A percentile compares a stretch with the other conserved stretches of the same genome.
phyloP scores from a whole-genome alignment of 2,797 vertebrate species.

The Lithobates sylvaticus region DNA sequence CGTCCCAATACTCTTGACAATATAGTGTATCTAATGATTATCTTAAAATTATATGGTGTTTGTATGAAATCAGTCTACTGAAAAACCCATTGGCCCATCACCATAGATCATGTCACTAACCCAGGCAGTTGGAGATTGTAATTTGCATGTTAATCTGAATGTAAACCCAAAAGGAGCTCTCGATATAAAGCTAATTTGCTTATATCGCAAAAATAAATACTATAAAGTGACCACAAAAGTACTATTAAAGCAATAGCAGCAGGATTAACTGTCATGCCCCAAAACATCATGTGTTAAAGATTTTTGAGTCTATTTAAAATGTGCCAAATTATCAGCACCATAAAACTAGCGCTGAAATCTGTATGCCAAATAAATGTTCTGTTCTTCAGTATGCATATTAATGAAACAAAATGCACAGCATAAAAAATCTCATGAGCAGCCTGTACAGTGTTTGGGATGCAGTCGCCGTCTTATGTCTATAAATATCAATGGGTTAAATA shows the following conservation, averaged over 20 bases:
- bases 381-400: background rate
- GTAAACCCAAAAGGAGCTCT: too few species aligned
- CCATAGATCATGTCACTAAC: background rate
- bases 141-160: too few species aligned
- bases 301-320: background rate
- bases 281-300: background rate
- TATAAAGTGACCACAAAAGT: too few species aligned
- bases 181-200: too few species aligned
- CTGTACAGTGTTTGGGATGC: background rate
- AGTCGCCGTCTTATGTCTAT: background rate
- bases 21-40: too few species aligned
- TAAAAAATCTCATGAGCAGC: background rate
- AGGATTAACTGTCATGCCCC: too few species aligned
- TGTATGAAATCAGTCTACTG: background rate
- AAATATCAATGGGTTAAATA: conserved; percentile 26
- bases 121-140: too few species aligned
- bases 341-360: background rate
- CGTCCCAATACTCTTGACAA: too few species aligned
- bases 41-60: too few species aligned
- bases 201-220: too few species aligned
- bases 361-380: background rate
- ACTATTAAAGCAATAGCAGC: too few species aligned
- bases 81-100: background rate
- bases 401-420: background rate
- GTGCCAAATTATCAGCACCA: background rate